Conservation (phyloP, 2,113 vertebrate species). For the Scophthalmus maximus region DNA sequence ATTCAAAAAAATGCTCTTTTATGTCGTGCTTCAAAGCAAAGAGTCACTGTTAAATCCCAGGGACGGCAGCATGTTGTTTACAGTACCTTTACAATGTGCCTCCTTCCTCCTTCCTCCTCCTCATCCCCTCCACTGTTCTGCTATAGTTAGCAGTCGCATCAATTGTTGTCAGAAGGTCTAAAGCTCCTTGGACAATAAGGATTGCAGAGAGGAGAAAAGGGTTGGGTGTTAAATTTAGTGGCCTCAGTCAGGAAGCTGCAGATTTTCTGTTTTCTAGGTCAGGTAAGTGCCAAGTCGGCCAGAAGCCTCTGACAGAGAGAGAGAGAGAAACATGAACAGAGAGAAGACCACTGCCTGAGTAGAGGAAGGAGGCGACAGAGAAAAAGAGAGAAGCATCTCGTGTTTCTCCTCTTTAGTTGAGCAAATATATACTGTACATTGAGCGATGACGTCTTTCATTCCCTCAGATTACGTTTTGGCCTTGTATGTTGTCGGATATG, state of each 20-base stretch:
- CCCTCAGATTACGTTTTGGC: background rate
- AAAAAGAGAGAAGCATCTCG: background rate
- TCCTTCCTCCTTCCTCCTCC: background rate
- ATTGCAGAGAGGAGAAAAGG: constrained; percentile 45
- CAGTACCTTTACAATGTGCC: constrained; percentile 43
- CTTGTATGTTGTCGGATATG: background rate
- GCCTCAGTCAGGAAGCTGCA: constrained; percentile 55
- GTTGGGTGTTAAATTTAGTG: constrained; percentile 59
- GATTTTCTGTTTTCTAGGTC: constrained; percentile 78
- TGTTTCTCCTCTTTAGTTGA: constrained; percentile 7
- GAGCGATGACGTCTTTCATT: constrained; percentile 32
- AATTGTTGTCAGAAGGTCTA: constrained; percentile 67
- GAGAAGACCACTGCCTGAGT: constrained; percentile 35
- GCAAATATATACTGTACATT: constrained; percentile 21
- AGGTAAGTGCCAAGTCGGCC: constrained; percentile 72
- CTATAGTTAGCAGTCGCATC: constrained; percentile 77
- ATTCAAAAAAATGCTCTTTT: constrained; percentile 43
- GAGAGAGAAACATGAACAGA: constrained; percentile 31
- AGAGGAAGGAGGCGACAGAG: background rate
- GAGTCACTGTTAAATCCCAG: constrained; percentile 41
- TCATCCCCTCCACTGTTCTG: constrained; percentile 51
- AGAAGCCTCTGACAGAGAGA: constrained; percentile 61
- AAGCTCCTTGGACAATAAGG: constrained; percentile 55
- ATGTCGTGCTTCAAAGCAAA: constrained; percentile 54
- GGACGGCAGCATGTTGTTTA: constrained; percentile 51